Percentiles rank a stretch among this genome's conserved stretches.
Conservation (phyloP, 1,140 invertebrate species). For the Bombus confusus region DNA sequence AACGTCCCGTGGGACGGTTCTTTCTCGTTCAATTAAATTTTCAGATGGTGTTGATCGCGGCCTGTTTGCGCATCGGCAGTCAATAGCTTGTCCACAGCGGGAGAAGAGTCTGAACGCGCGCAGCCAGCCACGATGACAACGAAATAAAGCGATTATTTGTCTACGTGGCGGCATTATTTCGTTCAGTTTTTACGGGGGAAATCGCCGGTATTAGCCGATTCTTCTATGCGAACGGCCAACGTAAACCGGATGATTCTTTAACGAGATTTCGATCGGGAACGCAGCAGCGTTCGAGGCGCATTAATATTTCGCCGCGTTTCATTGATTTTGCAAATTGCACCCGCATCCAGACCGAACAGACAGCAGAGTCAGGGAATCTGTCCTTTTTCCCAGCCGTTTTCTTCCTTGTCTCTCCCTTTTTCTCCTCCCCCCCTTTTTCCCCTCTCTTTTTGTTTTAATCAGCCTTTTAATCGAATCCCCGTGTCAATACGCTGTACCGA, state of each 20-base stretch:
- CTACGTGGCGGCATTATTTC: slow-evolving; percentile 32
- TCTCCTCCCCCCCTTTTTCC: too few species aligned
- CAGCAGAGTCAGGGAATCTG: not conserved
- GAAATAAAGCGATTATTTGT: slow-evolving; percentile 44
- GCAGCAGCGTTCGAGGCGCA: slow-evolving; percentile 29
- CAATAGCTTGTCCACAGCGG: not conserved
- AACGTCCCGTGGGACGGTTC: not conserved
- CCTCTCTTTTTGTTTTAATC: not conserved
- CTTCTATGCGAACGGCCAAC: not conserved
- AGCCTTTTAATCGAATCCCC: slow-evolving; percentile 30
- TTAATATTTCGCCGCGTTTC: slow-evolving; percentile 48
- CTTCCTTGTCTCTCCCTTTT: not conserved
- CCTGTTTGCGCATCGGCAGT: slow-evolving; percentile 24
- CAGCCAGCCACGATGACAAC: slow-evolving; percentile 11
- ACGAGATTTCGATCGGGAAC: slow-evolving; percentile 37
- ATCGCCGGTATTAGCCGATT: slow-evolving; percentile 16
- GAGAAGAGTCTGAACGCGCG: not conserved
- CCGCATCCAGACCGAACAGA: not conserved
- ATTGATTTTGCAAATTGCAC: slow-evolving; percentile 50
- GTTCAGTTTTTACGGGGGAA: not conserved
- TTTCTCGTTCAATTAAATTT: slow-evolving; percentile 23
- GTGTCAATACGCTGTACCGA: slow-evolving; percentile 1
- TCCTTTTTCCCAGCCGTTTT: not conserved
- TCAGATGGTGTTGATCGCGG: slow-evolving; percentile 31
- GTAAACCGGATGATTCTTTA: slow-evolving; percentile 47